phyloP scores from a whole-genome alignment of 2,113 vertebrate species.

The Toxostoma redivivum region DNA sequence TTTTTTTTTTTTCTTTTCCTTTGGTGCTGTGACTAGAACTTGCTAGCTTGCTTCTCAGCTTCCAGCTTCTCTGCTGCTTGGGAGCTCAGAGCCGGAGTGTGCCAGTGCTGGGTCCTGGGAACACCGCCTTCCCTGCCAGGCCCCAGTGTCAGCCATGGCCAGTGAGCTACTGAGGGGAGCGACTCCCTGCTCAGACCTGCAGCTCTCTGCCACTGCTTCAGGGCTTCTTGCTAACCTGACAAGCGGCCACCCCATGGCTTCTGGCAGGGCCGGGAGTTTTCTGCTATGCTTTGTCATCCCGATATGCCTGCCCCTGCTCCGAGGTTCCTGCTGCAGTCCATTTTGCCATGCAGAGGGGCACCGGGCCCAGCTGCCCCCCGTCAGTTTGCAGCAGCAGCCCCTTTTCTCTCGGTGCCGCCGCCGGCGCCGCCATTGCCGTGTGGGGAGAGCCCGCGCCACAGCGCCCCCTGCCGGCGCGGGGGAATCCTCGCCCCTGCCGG shows the following conservation, averaged over 20 bases:
- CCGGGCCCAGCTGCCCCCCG: too few relatives aligned
- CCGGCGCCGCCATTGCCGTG: too few relatives aligned
- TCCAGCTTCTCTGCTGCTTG: neutral
- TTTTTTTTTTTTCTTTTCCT: neutral
- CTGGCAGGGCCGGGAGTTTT: neutral
- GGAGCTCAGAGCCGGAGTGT: neutral
- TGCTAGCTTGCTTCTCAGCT: neutral
- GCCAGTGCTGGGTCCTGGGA: rapidly evolving
- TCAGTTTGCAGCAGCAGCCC: too few relatives aligned
- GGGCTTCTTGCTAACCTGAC: neutral
- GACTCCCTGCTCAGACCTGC: neutral
- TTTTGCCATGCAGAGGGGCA: too few relatives aligned
- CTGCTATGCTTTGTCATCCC: neutral
- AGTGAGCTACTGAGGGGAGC: neutral
- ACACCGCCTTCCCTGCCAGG: rapidly evolving
- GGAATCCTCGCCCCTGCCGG: too few relatives aligned
- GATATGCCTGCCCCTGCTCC: neutral
- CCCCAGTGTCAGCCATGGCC: rapidly evolving
- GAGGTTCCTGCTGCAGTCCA: neutral
- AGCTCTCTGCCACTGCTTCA: neutral
- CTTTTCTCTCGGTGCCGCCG: too few relatives aligned
- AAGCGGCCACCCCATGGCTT: rapidly evolving
- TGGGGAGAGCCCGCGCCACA: neutral
- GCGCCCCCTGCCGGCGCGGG: neutral
- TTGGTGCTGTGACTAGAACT: neutral